Evolutionary conservation across 2,888 invertebrate genomes (phyloP).

Genomic region (Brachypterus glaber): DNA sequence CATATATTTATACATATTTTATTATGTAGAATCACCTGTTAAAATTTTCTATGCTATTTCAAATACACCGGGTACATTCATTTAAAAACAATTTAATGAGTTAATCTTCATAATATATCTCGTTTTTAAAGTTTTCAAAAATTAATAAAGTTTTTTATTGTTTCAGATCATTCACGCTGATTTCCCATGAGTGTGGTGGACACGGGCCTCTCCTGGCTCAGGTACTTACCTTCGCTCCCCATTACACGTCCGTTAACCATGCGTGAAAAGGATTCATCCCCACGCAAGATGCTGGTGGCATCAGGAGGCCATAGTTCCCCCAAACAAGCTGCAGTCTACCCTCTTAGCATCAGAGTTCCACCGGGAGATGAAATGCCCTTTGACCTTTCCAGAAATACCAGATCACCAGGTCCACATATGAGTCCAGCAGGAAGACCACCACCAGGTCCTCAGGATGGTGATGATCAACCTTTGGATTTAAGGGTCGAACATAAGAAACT

Average conservation of each 20-base stretch:
- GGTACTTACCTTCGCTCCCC: conserved; percentile 43
- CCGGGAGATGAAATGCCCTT: conserved; percentile 52
- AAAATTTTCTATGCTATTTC: too few species aligned
- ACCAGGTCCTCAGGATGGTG: conserved; percentile 42
- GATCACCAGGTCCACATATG: conserved; percentile 46
- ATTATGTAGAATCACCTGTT: too few species aligned
- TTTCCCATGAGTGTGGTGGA: conserved; percentile 65
- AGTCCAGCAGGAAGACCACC: conserved; percentile 49
- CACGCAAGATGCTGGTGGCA: conserved; percentile 68
- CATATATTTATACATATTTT: too few species aligned
- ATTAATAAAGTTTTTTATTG: conserved; percentile 7
- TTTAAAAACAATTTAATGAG: too few species aligned
- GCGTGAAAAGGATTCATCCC: conserved; percentile 88
- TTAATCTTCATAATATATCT: not conserved
- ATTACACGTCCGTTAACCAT: conserved; percentile 51
- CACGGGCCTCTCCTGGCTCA: conserved; percentile 50
- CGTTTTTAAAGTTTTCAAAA: not conserved
- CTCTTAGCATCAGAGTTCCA: conserved; percentile 51
- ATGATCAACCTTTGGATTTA: conserved; percentile 79
- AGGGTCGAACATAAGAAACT: conserved; percentile 75
- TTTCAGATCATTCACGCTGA: conserved; percentile 25
- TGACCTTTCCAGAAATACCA: conserved; percentile 50
- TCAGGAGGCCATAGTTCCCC: conserved; percentile 55
- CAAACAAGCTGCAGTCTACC: conserved; percentile 66
- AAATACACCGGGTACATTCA: too few species aligned